These are phyloP conservation scores for Amblyteles armatorius DNA, from an alignment of 2,888 invertebrate species.

Conservation along the genomic window DNA sequence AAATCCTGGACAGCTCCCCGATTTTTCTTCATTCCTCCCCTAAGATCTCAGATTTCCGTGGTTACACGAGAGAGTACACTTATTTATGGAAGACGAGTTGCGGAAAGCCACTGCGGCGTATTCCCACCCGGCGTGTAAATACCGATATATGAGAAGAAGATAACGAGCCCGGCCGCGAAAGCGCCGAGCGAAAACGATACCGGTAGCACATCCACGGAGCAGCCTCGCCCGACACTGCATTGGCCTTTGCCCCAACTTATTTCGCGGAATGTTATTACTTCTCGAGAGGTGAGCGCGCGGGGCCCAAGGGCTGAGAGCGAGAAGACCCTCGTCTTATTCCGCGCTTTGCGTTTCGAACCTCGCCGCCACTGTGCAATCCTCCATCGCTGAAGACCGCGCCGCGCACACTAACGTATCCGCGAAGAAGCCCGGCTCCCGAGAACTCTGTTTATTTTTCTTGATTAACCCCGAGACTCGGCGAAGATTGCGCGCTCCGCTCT, in stretches of 20 bases:
- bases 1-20: background rate
- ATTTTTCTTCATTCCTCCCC: slow-evolving; percentile 48
- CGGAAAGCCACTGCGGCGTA: slow-evolving; percentile 27
- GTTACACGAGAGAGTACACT: slow-evolving; percentile 39
- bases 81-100: slow-evolving; percentile 35
- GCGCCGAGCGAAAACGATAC: slow-evolving; percentile 24
- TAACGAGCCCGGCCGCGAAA: slow-evolving; percentile 59
- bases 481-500: slow-evolving; percentile 48
- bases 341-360: slow-evolving; percentile 38
- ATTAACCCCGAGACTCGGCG: slow-evolving; percentile 68
- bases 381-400: slow-evolving; percentile 6
- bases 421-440: slow-evolving; percentile 15
- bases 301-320: background rate
- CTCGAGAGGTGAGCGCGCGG: slow-evolving; percentile 47
- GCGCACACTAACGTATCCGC: slow-evolving; percentile 1
- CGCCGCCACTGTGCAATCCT: slow-evolving; percentile 17
- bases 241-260: slow-evolving; percentile 65
- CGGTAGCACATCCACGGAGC: background rate
- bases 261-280: slow-evolving; percentile 70
- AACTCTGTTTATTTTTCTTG: slow-evolving; percentile 71
- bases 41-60: slow-evolving; percentile 21
- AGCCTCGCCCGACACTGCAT: background rate
- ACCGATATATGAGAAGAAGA: slow-evolving; percentile 67
- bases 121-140: slow-evolving; percentile 70
- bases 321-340: slow-evolving; percentile 39